Conservation (phyloP, 2,888 invertebrate genomes). For the Seira musarum region DNA sequence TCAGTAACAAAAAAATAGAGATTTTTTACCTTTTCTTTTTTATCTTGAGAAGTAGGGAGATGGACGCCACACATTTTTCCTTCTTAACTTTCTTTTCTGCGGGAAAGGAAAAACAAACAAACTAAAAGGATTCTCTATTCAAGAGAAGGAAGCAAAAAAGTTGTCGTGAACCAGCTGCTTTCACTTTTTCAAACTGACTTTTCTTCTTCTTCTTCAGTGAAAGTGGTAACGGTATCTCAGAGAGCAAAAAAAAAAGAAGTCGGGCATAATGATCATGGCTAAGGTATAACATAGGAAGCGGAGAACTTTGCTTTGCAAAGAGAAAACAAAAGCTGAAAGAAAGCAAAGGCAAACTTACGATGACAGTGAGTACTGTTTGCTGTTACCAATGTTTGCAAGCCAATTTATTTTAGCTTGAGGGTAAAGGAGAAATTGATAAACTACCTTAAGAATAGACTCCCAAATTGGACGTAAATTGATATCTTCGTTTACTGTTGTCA, state of each 20-base stretch:
- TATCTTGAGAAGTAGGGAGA: neutral
- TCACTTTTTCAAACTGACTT: conserved; percentile 13
- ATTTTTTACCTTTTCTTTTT: neutral
- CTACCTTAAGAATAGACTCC: conserved; percentile 17
- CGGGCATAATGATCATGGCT: no score
- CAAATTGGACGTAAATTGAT: conserved; percentile 45
- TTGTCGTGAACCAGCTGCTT: conserved; percentile 38
- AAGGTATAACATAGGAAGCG: neutral
- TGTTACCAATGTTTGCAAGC: conserved; percentile 19
- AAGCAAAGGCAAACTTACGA: neutral
- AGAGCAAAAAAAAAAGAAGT: no score
- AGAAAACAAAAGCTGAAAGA: no score
- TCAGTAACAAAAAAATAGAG: neutral
- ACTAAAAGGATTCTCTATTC: neutral
- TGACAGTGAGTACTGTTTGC: neutral
- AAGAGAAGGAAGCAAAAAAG: neutral
- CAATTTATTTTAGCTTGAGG: conserved; percentile 39
- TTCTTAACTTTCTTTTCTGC: neutral
- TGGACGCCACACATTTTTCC: conserved; percentile 33
- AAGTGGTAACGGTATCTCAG: no score
- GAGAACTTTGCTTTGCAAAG: no score
- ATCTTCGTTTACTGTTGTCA: conserved; percentile 33
- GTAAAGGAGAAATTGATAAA: neutral
- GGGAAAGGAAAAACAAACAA: conserved; percentile 4
- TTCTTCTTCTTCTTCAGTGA: conserved; percentile 2